These are phyloP conservation scores for Cepaea hortensis DNA, from an alignment of 2,888 invertebrate species.

Conservation along the genomic window DNA sequence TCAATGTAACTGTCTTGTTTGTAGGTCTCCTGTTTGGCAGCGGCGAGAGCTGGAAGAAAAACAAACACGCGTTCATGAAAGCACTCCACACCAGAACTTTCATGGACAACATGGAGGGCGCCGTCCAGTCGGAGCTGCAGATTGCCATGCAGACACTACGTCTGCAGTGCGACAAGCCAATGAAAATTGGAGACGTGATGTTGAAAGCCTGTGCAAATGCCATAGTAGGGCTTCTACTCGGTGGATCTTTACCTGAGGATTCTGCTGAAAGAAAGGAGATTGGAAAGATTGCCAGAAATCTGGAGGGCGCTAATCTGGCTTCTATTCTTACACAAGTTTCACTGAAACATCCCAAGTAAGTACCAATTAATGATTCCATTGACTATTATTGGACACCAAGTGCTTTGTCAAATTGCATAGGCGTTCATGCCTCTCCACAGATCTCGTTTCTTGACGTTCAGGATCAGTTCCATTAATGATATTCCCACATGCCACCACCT, in stretches of 20 bases:
- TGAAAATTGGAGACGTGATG: constrained; percentile 48
- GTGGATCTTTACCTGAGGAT: constrained; percentile 40
- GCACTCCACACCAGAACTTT: constrained; percentile 44
- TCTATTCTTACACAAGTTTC: constrained; percentile 52
- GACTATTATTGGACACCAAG: too few relatives aligned
- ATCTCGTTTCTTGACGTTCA: not conserved
- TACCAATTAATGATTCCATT: not conserved
- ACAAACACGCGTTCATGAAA: constrained; percentile 48
- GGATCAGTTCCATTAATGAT: too few relatives aligned
- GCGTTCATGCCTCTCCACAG: not conserved
- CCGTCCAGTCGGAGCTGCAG: constrained; percentile 44
- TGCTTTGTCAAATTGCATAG: not conserved
- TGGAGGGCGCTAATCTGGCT: constrained; percentile 51
- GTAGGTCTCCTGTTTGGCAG: constrained; percentile 54
- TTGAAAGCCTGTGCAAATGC: constrained; percentile 47
- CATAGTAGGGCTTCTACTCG: constrained; percentile 49
- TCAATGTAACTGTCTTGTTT: too few relatives aligned
- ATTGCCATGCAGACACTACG: constrained; percentile 17
- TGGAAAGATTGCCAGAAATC: constrained; percentile 31
- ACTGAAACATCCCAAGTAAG: constrained; percentile 48
- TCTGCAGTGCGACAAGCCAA: constrained; percentile 7
- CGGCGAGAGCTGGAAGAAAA: constrained; percentile 52
- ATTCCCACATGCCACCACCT: too few relatives aligned
- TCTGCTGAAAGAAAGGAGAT: constrained; percentile 45
- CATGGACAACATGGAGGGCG: constrained; percentile 42